Evolutionary conservation across 2,797 vertebrate genomes (phyloP), one percentile per base, ranked within the genome.

Genomic region (Siniperca obscura): DNA sequence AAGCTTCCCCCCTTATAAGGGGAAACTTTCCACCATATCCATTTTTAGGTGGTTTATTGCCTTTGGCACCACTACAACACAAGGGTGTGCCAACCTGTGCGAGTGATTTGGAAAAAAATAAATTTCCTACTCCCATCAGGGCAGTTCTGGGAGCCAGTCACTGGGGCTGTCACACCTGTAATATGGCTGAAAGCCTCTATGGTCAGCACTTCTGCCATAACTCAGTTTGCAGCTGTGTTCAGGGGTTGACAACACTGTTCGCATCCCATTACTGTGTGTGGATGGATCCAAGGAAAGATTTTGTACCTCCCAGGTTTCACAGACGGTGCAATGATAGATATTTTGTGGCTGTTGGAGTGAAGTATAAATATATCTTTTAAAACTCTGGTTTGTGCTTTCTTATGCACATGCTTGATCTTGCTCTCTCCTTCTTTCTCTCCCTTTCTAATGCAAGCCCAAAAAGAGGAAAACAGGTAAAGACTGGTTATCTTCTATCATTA

Each of bases 41-140:
- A 95, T 96, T 96, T 96, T 96, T 96, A 95, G 94, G 93, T 90
- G 88, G 88, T 95, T 95, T 96, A 96, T 95, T 94, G 94, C 87
- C 78, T 87, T 95, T 96, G 95, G 96, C 95, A 89, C 74, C 46
- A 76, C 66, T 83, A 87, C 90, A 93, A 89, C 88, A 88, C 65
- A 82, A 95, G 92, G 90, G 90, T 75, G 90, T 94, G 94, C 95
- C 94, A 96, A 95, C 95, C 93, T 95, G 95, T 94, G 91, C 92
- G 91, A 78, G 88, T 87, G 89, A 91, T 86, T 91, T 92, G 90
- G 92, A 92, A 94, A 94, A 52, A 86, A 86, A 78, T 62, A 88
- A 60, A 78, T 66, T 82, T 87, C 85, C 89, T 72, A 77, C 74
- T 87, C 84, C 82, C 89, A 86, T 77, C 70, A 78, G 86, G 66